Conservation (phyloP, 2,888 invertebrate species). For the Cryptocheilus praepositus region DNA sequence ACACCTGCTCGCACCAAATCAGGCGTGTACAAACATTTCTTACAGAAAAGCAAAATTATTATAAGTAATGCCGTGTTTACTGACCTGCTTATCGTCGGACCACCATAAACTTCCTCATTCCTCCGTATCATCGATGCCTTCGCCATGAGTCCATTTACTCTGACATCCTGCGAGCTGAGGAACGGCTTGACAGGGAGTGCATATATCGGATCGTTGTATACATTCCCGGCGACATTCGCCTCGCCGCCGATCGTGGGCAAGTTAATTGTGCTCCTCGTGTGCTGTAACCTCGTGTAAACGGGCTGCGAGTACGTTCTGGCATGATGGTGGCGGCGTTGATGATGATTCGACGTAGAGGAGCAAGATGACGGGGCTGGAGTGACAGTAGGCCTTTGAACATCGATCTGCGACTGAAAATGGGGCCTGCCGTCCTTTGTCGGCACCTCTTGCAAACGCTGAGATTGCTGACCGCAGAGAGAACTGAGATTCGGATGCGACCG, state of each 20-base stretch:
- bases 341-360: constrained; percentile 21
- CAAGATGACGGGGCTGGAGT: constrained; percentile 25
- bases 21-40: too few relatives aligned
- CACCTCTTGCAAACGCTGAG: constrained; percentile 22
- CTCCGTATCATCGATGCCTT: constrained; percentile 39
- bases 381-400: constrained; percentile 50
- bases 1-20: too few relatives aligned
- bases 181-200: constrained; percentile 71
- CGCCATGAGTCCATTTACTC: constrained; percentile 61
- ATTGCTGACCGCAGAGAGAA: constrained; percentile 52
- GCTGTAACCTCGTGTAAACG: constrained; percentile 55
- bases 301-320: constrained; percentile 69
- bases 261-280: constrained; percentile 63
- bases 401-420: constrained; percentile 65
- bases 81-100: constrained; percentile 37
- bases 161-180: constrained; percentile 70
- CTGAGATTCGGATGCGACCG: constrained; percentile 71
- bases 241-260: constrained; percentile 43
- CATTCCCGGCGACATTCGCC: constrained; percentile 45
- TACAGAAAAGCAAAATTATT: too few relatives aligned
- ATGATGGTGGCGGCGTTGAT: constrained; percentile 58
- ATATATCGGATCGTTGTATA: constrained; percentile 69
- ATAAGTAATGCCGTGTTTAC: neutral
- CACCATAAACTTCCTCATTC: constrained; percentile 46
- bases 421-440: constrained; percentile 40